Base-by-base conservation (phyloP, 92 coral and sea anemone species). In the Siderastrea radians region DNA sequence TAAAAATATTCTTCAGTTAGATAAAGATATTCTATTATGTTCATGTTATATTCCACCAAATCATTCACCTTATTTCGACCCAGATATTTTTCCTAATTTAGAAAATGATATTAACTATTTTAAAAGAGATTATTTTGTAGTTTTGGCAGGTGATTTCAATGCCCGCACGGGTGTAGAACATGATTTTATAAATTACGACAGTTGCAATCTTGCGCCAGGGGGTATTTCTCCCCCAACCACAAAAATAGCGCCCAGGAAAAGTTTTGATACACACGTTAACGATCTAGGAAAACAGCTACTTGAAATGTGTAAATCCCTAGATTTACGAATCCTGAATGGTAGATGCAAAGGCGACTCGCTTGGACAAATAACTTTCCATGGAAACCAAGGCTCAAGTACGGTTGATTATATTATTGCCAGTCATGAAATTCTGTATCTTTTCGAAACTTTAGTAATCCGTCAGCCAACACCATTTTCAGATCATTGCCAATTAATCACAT, bases 101-200 rank as follows among this genome's bases (percentile, higher is more conserved):
- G 81, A 79, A 61, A 47, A 49, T 70, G 84, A 77, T 47, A 75
- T 74, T 15, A n/a, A 49, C 5, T 6, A 17, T 26, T 84, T 17
- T 54, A 57, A 64, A 17, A 58, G 11, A 6, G 64, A 60, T 45
- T 45, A 48, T 4, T 77, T 8, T 8, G 71, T 78, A 2, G 49
- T 86, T 6, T n/a, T 68, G 49, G 75, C 69, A 5, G 84, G 78
- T 6, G 90, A 86, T 44, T 65, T 86, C 6, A 86, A 86, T 86
- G 78, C 84, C 61, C 47, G 77, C 5, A 86, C 78, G 1, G 90
- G 90, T 1, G n/a, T 5, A 15, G 68, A 47, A 14, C 45, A 26
- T 3, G 79, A 86, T 78, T 86, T 77, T 44, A 78, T 86, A 51
- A 65, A 51, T 15, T n/a, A 43, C 17, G 75, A 86, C 5, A 52